Conservation (phyloP, 2,113 vertebrate genomes). For the Microcebus lehilahytsara region DNA sequence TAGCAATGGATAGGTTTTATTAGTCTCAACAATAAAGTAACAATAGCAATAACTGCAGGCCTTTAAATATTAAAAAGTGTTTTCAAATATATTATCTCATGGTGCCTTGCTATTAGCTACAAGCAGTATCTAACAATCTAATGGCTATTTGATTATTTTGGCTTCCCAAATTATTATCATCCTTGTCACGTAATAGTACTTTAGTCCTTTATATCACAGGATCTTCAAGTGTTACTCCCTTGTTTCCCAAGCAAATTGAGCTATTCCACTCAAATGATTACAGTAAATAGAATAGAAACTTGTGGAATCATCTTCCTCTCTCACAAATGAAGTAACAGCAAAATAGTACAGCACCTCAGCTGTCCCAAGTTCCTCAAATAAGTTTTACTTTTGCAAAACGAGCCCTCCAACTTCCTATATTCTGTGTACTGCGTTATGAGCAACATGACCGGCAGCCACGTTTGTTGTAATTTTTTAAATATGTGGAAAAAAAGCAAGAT, state of each 20-base stretch:
- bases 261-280: slow-evolving; percentile 35
- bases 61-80: background rate
- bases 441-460: slow-evolving; percentile 78
- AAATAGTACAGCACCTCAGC: slow-evolving; percentile 68
- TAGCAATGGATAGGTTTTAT: background rate
- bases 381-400: slow-evolving; percentile 84
- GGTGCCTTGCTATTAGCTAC: background rate
- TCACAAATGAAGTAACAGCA: slow-evolving; percentile 68
- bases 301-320: slow-evolving; percentile 84
- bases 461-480: slow-evolving; percentile 82
- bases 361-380: slow-evolving; percentile 84
- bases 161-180: background rate
- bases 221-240: background rate
- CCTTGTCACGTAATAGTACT: background rate
- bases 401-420: slow-evolving; percentile 75
- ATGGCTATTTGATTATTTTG: background rate
- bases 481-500: slow-evolving; percentile 87
- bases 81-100: slow-evolving; percentile 16
- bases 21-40: background rate
- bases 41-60: background rate
- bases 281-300: slow-evolving; percentile 73
- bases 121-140: background rate
- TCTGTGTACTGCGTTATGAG: slow-evolving; percentile 75
- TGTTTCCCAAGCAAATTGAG: slow-evolving; percentile 42
- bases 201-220: background rate